Evolutionary conservation across 1,140 invertebrate species (phyloP), one percentile per base, ranked within the genome.

Genomic region (Macrocentrus cingulum): DNA sequence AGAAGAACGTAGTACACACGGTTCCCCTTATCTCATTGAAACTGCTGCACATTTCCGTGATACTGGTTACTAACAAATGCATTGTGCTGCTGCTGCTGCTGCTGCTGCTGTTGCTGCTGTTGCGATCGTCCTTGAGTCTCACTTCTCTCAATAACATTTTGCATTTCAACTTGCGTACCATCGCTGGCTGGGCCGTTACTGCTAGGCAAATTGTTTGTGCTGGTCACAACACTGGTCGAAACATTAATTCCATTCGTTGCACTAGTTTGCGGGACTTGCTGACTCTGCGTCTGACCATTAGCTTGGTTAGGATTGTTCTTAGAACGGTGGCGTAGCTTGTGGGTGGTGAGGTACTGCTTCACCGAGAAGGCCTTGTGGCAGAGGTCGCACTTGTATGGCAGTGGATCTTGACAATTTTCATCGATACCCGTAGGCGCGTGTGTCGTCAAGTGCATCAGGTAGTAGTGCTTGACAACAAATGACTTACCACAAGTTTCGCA

Each of bases 401-500:
- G 61, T 0, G 77, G 72, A 60, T 79, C 76, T 9, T 69, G 62
- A 39, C 65, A 66, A 48, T 65, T 71, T 19, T 71, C 71, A 16
- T 77, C 71, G 0, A 53, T 44, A 0, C 68, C 64, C 2, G 70
- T 60, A 1, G 74, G 67, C 15, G 73, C 73, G 59, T 84, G 82
- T 8, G 74, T 81, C 1, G 76, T 76, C 29, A 80, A 59, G 69
- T 88, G 87, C 71, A 86, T 84, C 44, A 85, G 67, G 62, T 85
- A 88, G 64, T 87, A 87, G 66, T 85, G 83, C 67, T 87, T 87
- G 16, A 87, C 84, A 11, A 86, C 82, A 66, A 91, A 91, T 3
- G 85, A 85, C 65, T 88, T 88, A 46, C 88, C 87, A 67, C 88
- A 86, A 37, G 85, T 82, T 50, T 87, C 84, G 73, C 90, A 91